phyloP scores from a whole-genome alignment of 1,140 invertebrate genomes.

The Aphis gossypii region DNA sequence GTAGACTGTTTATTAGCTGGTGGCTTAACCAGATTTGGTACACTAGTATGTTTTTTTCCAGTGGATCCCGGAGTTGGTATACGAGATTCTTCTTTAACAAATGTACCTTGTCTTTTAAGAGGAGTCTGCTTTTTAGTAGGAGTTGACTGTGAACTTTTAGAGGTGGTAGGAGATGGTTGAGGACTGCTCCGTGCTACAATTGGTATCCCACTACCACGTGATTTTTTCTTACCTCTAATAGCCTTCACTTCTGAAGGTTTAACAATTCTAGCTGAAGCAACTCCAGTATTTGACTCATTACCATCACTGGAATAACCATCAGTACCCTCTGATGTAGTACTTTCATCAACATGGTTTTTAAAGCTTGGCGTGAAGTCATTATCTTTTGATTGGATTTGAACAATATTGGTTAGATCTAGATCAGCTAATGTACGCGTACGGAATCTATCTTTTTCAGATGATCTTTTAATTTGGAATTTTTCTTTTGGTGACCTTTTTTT shows the following conservation, averaged over 20 bases:
- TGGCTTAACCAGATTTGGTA: conserved; percentile 61
- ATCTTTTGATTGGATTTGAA: conserved; percentile 25
- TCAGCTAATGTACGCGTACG: conserved; percentile 69
- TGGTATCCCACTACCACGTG: conserved; percentile 59
- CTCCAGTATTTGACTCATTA: conserved; percentile 13
- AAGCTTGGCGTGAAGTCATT: not conserved
- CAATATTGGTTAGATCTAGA: conserved; percentile 58
- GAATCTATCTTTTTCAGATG: conserved; percentile 69
- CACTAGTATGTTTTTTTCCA: conserved; percentile 62
- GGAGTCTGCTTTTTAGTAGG: conserved; percentile 56
- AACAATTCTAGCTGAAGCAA: conserved; percentile 60
- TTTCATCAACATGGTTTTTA: not conserved
- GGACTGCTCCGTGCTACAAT: conserved; percentile 48
- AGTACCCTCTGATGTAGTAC: conserved; percentile 36
- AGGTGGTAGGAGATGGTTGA: conserved; percentile 59
- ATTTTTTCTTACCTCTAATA: conserved; percentile 78
- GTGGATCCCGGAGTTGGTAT: conserved; percentile 60
- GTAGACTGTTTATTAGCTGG: conserved; percentile 59
- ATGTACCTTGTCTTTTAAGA: conserved; percentile 61
- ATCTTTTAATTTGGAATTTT: conserved; percentile 66
- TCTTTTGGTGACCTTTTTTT: conserved; percentile 72
- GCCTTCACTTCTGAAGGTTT: conserved; percentile 72
- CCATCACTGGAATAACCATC: conserved; percentile 36
- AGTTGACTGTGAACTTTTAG: conserved; percentile 52
- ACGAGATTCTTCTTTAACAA: conserved; percentile 62